These are phyloP conservation scores for Drosophila malerkotliana DNA, from an alignment of 1,140 invertebrate genomes.

Conservation along the genomic window DNA sequence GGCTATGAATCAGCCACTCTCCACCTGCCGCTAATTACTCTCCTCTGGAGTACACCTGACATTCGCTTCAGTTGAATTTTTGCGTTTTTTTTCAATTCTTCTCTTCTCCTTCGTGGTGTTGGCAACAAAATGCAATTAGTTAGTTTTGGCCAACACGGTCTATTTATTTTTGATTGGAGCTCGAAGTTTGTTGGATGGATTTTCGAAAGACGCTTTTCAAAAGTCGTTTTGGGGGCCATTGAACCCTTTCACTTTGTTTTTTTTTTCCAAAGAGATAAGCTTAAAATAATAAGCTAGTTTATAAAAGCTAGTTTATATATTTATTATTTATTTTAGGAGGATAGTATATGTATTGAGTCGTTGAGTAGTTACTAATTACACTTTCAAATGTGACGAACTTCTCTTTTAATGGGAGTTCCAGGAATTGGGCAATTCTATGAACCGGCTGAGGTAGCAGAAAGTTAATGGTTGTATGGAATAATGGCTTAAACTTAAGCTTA, in stretches of 20 bases:
- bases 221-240: conserved; percentile 46
- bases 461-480: no score
- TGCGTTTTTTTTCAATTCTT: conserved; percentile 3
- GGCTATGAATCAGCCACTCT: neutral
- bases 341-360: neutral
- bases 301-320: no score
- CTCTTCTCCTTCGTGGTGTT: conserved; percentile 1
- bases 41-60: conserved; percentile 35
- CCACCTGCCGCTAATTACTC: conserved; percentile 34
- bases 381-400: neutral
- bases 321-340: no score
- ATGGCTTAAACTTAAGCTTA: no score
- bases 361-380: neutral
- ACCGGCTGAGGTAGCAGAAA: neutral
- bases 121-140: conserved; percentile 48
- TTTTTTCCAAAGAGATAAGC: conserved; percentile 1
- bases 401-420: neutral
- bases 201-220: conserved; percentile 18
- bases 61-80: conserved; percentile 33
- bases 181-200: conserved; percentile 14
- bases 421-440: neutral
- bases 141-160: conserved; percentile 34
- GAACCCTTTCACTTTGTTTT: conserved; percentile 67
- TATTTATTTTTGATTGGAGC: conserved; percentile 51
- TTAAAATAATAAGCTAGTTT: no score